Evolutionary conservation across 2,888 invertebrate species (phyloP).

Genomic region (Ischnus inquisitorius): DNA sequence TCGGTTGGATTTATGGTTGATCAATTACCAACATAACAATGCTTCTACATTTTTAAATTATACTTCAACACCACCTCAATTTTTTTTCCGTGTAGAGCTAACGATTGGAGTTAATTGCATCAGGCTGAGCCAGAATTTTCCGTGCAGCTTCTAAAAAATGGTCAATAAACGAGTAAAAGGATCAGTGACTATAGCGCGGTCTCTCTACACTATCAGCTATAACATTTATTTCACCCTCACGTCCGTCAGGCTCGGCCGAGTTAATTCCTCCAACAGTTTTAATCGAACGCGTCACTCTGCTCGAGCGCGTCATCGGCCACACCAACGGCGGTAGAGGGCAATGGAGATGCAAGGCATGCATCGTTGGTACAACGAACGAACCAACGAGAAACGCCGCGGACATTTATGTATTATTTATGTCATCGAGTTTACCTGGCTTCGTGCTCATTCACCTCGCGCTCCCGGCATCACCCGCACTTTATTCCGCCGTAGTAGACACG

Average conservation of each 20-base stretch:
- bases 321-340: not conserved
- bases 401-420: slow-evolving; percentile 36
- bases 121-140: not conserved
- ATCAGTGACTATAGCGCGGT: not conserved
- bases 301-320: slow-evolving; percentile 13
- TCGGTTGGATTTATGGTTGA: too few relatives aligned
- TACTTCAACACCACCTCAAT: too few relatives aligned
- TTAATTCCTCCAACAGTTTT: slow-evolving; percentile 40
- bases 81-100: too few relatives aligned
- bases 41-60: too few relatives aligned
- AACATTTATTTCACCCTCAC: slow-evolving; percentile 17
- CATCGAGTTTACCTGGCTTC: slow-evolving; percentile 12
- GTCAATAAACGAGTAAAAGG: not conserved
- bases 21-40: too few relatives aligned
- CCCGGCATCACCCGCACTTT: not conserved
- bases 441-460: not conserved
- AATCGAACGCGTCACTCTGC: slow-evolving; percentile 26
- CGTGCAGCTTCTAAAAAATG: not conserved
- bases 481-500: slow-evolving; percentile 7
- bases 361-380: slow-evolving; percentile 21
- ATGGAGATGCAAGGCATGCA: slow-evolving; percentile 25
- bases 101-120: too few relatives aligned
- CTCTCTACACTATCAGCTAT: not conserved
- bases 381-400: slow-evolving; percentile 19
- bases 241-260: slow-evolving; percentile 18